Conservation (phyloP, 23 tunicate genomes). For the Ciona savignyi region DNA sequence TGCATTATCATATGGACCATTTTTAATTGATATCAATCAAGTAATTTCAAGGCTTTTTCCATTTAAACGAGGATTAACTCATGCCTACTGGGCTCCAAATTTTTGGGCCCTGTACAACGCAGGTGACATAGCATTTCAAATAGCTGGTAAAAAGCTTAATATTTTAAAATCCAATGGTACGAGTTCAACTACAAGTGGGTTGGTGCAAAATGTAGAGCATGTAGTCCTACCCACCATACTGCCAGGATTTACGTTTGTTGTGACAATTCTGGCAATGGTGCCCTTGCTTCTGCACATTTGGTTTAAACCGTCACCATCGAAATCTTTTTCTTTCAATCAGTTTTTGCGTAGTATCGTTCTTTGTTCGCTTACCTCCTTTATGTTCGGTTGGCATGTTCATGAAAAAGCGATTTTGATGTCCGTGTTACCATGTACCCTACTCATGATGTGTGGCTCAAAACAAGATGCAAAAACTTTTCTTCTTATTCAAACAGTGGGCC, state of each 20-base stretch:
- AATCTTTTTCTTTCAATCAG: constrained; percentile 22
- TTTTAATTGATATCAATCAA: constrained; percentile 22
- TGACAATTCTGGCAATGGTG: constrained; percentile 68
- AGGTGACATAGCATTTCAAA: constrained; percentile 35
- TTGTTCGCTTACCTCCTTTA: constrained; percentile 63
- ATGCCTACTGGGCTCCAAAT: constrained; percentile 98
- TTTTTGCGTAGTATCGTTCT: constrained; percentile 40
- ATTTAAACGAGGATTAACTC: constrained; percentile 92
- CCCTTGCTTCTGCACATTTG: constrained; percentile 56
- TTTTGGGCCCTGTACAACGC: constrained; percentile 90
- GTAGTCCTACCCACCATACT: constrained; percentile 39
- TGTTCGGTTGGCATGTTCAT: constrained; percentile 99
- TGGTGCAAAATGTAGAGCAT: constrained; percentile 78
- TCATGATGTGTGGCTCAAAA: constrained; percentile 42
- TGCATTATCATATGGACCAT: constrained; percentile 54
- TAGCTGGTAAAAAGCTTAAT: constrained; percentile 27
- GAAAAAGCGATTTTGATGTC: constrained; percentile 94
- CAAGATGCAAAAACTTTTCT: constrained; percentile 57
- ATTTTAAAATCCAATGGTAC: background rate
- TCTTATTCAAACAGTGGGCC: constrained; percentile 79
- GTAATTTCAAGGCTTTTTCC: constrained; percentile 70
- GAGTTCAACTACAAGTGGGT: constrained; percentile 47
- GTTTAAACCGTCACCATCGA: constrained; percentile 15
- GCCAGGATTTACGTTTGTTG: constrained; percentile 46
- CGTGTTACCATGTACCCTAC: constrained; percentile 54